phyloP scores from a whole-genome alignment of 1,140 invertebrate species.

The Onthophagus taurus region DNA sequence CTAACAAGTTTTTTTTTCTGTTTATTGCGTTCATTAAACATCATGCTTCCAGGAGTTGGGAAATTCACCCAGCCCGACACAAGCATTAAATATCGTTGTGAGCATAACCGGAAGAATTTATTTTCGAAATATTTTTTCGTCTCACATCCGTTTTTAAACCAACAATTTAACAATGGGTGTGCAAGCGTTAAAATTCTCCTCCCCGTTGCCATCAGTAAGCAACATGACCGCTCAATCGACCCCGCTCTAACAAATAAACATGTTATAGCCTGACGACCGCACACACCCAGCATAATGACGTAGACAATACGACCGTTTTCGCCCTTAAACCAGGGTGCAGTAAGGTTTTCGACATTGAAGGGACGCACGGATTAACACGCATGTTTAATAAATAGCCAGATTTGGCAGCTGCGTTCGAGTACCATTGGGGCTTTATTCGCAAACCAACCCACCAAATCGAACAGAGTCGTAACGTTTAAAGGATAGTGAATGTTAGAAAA shows the following conservation, averaged over 20 bases:
- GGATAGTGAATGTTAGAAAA: neutral
- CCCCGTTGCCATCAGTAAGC: no score
- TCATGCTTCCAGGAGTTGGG: no score
- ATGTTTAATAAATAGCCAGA: slow-evolving; percentile 36
- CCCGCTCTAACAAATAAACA: slow-evolving; percentile 16
- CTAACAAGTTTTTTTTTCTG: no score
- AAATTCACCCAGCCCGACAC: no score
- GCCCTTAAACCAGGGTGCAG: neutral
- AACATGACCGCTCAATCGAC: slow-evolving; percentile 17
- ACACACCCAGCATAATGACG: slow-evolving; percentile 18
- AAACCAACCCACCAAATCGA: slow-evolving; percentile 1
- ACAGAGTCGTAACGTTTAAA: neutral
- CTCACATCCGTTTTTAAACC: no score
- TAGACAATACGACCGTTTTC: slow-evolving; percentile 5
- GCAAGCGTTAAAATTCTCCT: no score
- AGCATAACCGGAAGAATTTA: no score
- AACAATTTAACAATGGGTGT: no score
- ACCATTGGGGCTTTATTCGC: slow-evolving; percentile 20
- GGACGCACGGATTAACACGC: slow-evolving; percentile 31
- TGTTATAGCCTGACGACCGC: slow-evolving; percentile 17
- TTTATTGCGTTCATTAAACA: no score
- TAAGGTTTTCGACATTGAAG: neutral
- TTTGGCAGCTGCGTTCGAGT: slow-evolving; percentile 30
- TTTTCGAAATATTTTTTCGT: no score
- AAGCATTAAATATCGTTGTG: no score